Conservation (phyloP, 1,140 invertebrate species). For the Nephila pilipes region DNA sequence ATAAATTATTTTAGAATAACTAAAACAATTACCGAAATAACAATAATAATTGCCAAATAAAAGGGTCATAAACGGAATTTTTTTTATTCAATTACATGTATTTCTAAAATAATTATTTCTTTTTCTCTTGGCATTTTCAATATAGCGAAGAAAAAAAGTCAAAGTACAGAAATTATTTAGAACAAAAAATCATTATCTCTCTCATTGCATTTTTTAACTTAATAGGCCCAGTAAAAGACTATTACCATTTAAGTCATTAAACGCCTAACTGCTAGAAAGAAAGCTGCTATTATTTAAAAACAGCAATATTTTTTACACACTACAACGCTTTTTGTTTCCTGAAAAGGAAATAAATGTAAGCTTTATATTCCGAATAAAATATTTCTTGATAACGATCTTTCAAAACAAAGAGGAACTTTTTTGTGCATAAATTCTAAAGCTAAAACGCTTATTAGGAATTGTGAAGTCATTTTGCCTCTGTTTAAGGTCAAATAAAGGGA, state of each 20-base stretch:
- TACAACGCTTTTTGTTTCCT: background rate
- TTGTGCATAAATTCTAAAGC: background rate
- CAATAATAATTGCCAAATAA: too few relatives aligned
- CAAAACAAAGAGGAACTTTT: background rate
- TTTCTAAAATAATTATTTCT: too few relatives aligned
- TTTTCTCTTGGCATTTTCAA: too few relatives aligned
- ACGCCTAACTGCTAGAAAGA: background rate
- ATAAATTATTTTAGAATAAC: too few relatives aligned
- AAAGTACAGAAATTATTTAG: too few relatives aligned
- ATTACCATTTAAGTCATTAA: background rate
- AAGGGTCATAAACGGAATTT: too few relatives aligned
- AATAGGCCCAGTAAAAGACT: background rate
- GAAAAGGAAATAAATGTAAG: background rate
- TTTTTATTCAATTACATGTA: too few relatives aligned
- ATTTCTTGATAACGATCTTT: background rate
- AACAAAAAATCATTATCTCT: too few relatives aligned
- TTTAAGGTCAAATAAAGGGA: background rate
- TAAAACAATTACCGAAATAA: too few relatives aligned
- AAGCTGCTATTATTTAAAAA: background rate
- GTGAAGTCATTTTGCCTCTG: background rate
- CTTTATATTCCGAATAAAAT: slow-evolving; percentile 5
- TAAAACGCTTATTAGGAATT: slow-evolving; percentile 8
- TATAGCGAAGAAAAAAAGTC: too few relatives aligned
- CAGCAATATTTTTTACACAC: background rate
- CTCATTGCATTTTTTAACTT: too few relatives aligned